A percentile compares a stretch with the other conserved stretches of the same genome.
phyloP scores from a whole-genome alignment of 2,888 invertebrate genomes.

The Idaea straminata region DNA sequence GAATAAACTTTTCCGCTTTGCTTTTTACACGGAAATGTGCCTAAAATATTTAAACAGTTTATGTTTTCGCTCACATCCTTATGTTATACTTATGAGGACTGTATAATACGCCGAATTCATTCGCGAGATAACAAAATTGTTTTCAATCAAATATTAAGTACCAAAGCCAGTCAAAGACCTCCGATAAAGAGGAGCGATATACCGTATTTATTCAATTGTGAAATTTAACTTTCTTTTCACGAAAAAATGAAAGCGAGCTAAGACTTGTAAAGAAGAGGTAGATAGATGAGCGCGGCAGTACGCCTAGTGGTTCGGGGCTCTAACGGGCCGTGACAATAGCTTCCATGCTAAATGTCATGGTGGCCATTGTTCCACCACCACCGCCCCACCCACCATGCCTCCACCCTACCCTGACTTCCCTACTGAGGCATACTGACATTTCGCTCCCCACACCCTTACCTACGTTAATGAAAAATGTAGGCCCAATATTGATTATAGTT shows the following conservation, averaged over 20 bases:
- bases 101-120: conserved; percentile 26
- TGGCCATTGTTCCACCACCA: conserved; percentile 71
- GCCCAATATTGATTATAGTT: conserved; percentile 54
- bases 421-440: conserved; percentile 64
- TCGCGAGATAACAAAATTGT: conserved; percentile 27
- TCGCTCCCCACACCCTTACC: conserved; percentile 61
- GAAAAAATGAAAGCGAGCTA: conserved; percentile 36
- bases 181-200: background rate
- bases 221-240: background rate
- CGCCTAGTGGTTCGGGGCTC: conserved; percentile 64
- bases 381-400: conserved; percentile 34
- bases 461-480: conserved; percentile 63
- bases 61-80: conserved; percentile 56
- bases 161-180: background rate
- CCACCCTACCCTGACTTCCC: conserved; percentile 51
- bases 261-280: conserved; percentile 53
- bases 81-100: conserved; percentile 48
- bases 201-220: conserved; percentile 5
- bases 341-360: conserved; percentile 80
- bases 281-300: conserved; percentile 57
- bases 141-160: conserved; percentile 26
- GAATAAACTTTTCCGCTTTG: conserved; percentile 70
- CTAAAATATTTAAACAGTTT: conserved; percentile 72
- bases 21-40: conserved; percentile 62
- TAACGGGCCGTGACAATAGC: conserved; percentile 77